Base-by-base conservation (phyloP, 2,797 vertebrate genomes). In the Eupleurogrammus muticus region DNA sequence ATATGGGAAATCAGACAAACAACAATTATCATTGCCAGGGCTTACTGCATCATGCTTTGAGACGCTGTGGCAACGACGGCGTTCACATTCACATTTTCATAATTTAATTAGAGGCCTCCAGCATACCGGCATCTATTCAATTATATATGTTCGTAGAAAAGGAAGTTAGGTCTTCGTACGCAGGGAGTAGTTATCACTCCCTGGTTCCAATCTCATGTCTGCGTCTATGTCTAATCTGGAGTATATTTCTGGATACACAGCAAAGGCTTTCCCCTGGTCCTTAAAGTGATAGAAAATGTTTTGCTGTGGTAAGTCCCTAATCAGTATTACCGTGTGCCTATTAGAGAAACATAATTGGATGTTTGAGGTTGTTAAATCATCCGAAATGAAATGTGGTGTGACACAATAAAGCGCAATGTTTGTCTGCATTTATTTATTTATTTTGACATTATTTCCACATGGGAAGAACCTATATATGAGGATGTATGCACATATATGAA, bases 141-240 rank as follows among this genome's bases (percentile, higher is more conserved):
- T 77, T 66, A 57, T 78, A 49, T 24, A 70, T 69, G 36, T 16
- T 65, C 32, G 44, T 19, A 20, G 23, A 61, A 76, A 83, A 65
- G 51, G 68, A 56, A 17, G 40, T 76, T 57, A 51, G 52, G 53
- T n/a, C 28, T 14, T 71, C 13, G 53, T 51, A 42, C 53, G 21
- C 4, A 63, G 36, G 13, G n/a, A 28, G 35, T 20, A 9, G 8
- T 46, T 47, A n/a, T 24, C 52, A 35, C 24, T 79, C 64, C 42
- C 7, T 67, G 28, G 56, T 60, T 72, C 48, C 14, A 60, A 28
- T 54, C 36, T 14, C 14, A 13, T 44, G 53, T 54, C 23, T 35
- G 13, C 1, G 28, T 28, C 28, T 28, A 28, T 28, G 28, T 28
- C 28, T 28, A 6, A 28, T 28, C 28, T 28, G 5, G 60, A 50